Percentiles rank a stretch among this genome's conserved stretches.
phyloP scores from a whole-genome alignment of 2,113 vertebrate genomes.

The Anhinga rufa region DNA sequence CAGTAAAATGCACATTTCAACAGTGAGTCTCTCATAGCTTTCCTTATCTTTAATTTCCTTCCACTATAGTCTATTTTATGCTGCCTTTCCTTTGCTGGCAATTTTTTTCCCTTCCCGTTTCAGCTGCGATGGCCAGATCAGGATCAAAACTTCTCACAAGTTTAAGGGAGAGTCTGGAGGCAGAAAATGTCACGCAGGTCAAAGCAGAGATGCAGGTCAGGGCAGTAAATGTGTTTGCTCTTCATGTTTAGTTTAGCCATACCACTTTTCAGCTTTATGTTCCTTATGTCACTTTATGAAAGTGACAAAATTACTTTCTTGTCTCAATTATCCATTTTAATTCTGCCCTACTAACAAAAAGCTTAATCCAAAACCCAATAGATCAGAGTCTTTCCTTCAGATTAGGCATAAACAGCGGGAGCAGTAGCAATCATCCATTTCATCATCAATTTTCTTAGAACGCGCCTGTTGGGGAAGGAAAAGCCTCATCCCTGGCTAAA shows the following conservation, averaged over 20 bases:
- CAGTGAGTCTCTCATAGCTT: background rate
- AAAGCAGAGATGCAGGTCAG: background rate
- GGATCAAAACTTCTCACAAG: slow-evolving; percentile 11
- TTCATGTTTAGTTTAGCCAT: background rate
- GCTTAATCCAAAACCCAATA: background rate
- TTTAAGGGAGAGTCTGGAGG: background rate
- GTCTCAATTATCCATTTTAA: background rate
- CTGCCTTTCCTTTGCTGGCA: background rate
- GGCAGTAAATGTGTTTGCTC: background rate
- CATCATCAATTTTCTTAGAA: background rate
- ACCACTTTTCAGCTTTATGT: background rate
- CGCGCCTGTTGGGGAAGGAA: background rate
- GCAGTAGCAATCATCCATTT: background rate
- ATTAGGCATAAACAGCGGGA: background rate
- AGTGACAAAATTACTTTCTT: background rate
- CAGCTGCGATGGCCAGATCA: background rate
- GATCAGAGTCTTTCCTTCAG: background rate
- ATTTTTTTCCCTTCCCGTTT: background rate
- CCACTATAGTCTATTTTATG: slow-evolving; percentile 12
- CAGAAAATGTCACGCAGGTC: background rate
- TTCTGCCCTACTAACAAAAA: background rate
- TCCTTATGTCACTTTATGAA: too few relatives aligned
- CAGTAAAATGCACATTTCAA: background rate
- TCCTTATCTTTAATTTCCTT: slow-evolving; percentile 58
- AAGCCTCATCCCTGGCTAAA: background rate